These are phyloP conservation scores for Heliornis fulica DNA, from an alignment of 2,113 vertebrate species.

Conservation along the genomic window DNA sequence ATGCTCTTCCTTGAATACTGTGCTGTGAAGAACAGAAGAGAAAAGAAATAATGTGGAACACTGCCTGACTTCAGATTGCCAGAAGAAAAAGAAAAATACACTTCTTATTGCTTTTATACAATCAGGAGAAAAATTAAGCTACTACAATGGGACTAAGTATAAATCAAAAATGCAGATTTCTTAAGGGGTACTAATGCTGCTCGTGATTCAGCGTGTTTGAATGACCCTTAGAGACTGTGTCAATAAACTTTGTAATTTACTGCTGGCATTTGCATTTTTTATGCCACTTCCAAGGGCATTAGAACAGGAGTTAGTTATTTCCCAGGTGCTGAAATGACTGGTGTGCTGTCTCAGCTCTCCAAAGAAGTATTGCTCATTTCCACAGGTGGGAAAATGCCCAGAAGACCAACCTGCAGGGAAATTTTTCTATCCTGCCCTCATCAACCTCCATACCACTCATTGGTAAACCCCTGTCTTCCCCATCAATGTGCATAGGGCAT, in stretches of 20 bases:
- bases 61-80: background rate
- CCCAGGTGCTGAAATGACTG: background rate
- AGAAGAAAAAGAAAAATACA: background rate
- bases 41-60: background rate
- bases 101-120: background rate
- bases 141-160: background rate
- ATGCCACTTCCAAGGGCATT: background rate
- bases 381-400: background rate
- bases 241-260: constrained; percentile 43
- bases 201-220: constrained; percentile 22
- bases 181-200: background rate
- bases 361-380: background rate
- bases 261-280: background rate
- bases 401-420: background rate
- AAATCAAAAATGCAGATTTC: constrained; percentile 1
- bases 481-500: background rate
- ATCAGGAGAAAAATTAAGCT: background rate
- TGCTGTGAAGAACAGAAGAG: background rate
- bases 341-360: background rate
- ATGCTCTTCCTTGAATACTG: background rate
- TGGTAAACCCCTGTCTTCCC: background rate
- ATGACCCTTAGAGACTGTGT: background rate
- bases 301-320: background rate
- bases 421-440: background rate
- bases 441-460: accelerated